Evolutionary conservation across 2,113 vertebrate species (phyloP).

Genomic region (Paradoxurus hermaphroditus): DNA sequence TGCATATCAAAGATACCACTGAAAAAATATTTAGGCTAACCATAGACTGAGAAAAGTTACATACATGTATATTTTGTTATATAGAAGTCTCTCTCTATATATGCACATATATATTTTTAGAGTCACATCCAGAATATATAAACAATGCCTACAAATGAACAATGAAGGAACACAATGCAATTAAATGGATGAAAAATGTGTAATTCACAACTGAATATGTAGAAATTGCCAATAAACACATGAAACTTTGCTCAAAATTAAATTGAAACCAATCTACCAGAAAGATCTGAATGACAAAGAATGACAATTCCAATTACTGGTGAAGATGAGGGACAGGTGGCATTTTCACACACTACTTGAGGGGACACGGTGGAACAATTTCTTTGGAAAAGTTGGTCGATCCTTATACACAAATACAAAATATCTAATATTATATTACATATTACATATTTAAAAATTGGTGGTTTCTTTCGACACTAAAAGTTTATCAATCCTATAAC

Average conservation of each 20-base stretch:
- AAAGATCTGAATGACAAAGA: neutral
- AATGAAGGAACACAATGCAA: neutral
- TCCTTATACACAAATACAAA: neutral
- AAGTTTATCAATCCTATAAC: no score
- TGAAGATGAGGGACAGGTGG: accelerated
- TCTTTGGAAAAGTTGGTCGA: neutral
- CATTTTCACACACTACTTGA: neutral
- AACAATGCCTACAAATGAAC: neutral
- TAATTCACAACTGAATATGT: neutral
- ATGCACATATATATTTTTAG: neutral
- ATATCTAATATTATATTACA: neutral
- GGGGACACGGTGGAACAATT: accelerated
- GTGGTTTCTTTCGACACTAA: neutral
- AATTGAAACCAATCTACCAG: neutral
- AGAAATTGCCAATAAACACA: neutral
- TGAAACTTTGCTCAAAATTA: neutral
- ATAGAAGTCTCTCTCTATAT: neutral
- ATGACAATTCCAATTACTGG: no score
- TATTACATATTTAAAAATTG: neutral
- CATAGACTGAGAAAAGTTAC: neutral
- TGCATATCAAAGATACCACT: neutral
- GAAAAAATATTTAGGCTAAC: neutral
- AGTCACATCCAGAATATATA: neutral
- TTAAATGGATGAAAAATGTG: neutral
- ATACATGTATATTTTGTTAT: neutral